Evolutionary conservation across 2,797 vertebrate genomes (phyloP).

Genomic region (Galagoides demidoff): DNA sequence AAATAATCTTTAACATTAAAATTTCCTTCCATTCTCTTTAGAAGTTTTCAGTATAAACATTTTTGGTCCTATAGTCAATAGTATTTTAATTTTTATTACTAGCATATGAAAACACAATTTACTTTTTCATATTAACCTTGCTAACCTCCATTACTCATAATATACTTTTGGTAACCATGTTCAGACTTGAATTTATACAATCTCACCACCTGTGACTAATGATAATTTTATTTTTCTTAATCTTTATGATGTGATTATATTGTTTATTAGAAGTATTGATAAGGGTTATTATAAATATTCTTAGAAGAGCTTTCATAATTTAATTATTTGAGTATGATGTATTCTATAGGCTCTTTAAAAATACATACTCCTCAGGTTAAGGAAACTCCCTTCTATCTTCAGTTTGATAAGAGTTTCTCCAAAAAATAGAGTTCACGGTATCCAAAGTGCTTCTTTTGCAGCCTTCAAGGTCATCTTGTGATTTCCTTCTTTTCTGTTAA

Average conservation of each 20-base stretch:
- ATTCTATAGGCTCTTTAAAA: neutral
- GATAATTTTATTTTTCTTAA: neutral
- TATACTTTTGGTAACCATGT: neutral
- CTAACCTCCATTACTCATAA: neutral
- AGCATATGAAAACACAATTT: neutral
- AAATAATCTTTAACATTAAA: neutral
- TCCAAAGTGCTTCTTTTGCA: neutral
- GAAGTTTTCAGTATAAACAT: neutral
- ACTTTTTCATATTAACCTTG: neutral
- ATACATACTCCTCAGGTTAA: neutral
- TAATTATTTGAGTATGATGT: neutral
- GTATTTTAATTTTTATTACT: neutral
- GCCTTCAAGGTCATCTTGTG: neutral
- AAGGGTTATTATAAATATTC: neutral
- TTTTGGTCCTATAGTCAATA: neutral
- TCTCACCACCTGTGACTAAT: neutral
- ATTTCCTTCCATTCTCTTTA: neutral
- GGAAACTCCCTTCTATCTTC: neutral
- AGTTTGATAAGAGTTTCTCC: neutral
- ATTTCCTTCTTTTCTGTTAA: neutral
- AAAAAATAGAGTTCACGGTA: neutral
- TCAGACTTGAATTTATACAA: neutral
- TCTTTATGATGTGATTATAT: neutral
- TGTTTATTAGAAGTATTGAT: neutral
- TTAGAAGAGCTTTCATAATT: too few relatives aligned